phyloP scores from a whole-genome alignment of 2,797 vertebrate genomes.

The Microctenopoma lineatum region DNA sequence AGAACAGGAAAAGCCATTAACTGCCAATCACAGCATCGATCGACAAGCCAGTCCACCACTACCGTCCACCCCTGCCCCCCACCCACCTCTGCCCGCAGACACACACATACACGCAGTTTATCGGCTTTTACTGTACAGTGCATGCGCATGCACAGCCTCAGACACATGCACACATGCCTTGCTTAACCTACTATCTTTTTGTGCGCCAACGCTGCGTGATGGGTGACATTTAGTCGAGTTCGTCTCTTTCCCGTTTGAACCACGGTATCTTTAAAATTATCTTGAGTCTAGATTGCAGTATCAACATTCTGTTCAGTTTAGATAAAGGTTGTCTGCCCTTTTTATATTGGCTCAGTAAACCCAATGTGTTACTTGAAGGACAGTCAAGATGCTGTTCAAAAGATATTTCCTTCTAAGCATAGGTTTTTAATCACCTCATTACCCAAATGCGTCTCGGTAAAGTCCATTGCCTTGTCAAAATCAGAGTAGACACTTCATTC shows the following conservation, averaged over 20 bases:
- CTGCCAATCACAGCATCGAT: slow-evolving; percentile 90
- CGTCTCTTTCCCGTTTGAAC: slow-evolving; percentile 43
- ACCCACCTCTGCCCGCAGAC: slow-evolving; percentile 56
- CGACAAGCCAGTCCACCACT: slow-evolving; percentile 81
- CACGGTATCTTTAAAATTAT: slow-evolving; percentile 65
- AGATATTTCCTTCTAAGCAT: slow-evolving; percentile 52
- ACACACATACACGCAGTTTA: slow-evolving; percentile 48
- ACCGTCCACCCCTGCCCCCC: slow-evolving; percentile 58
- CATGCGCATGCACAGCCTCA: slow-evolving; percentile 29
- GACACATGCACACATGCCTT: slow-evolving; percentile 10
- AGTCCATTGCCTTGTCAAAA: slow-evolving; percentile 46
- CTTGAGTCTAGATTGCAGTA: slow-evolving; percentile 60
- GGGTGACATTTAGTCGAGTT: slow-evolving; percentile 38
- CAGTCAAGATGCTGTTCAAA: slow-evolving; percentile 53
- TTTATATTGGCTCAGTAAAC: slow-evolving; percentile 48
- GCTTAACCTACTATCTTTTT: slow-evolving; percentile 26
- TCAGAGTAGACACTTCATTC: slow-evolving; percentile 40
- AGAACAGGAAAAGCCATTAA: slow-evolving; percentile 90
- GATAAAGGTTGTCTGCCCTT: slow-evolving; percentile 60
- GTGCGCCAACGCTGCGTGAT: background rate
- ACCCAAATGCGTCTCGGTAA: slow-evolving; percentile 48
- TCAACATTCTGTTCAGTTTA: slow-evolving; percentile 63
- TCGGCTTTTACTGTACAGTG: slow-evolving; percentile 69
- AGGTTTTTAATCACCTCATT: slow-evolving; percentile 56
- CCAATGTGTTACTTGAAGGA: slow-evolving; percentile 57